Base-by-base conservation (phyloP, 2,888 invertebrate genomes). In the Leptarthrus brevirostris region DNA sequence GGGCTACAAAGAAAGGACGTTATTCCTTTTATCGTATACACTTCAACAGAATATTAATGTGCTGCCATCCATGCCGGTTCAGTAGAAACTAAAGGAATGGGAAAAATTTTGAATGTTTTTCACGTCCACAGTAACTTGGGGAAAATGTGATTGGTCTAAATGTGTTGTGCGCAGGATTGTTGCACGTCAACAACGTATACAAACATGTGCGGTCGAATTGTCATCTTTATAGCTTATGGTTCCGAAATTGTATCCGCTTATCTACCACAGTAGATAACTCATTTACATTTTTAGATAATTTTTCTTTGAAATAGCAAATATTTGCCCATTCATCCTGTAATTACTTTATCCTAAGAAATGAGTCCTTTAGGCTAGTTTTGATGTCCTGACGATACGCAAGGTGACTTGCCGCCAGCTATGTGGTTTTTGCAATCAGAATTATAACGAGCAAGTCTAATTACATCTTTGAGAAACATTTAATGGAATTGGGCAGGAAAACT, bases 241-340 rank as follows among this genome's bases (percentile, higher is more conserved):
- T 12, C 47, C 16, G 12, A 47, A 30, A 53, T n/a, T 53, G 20
- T 8, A 53, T 20, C 30, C n/a, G 47, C 16, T 47, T 47, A 47
- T 47, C 16, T 30, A 53, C 53, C 36, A 10, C 6, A 10, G 61
- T 64, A 40, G 20, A 61, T 40, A 40, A 61, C 49, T 66, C 22
- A 49, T 66, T 66, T 49, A 47, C 26, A 66, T 66, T 66, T 66
- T 56, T 66, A n/a, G 66, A 49, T 47, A 49, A 66, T 49, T 47
- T 66, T 18, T 49, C 66, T 49, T 20, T 36, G 22, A 40, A 61
- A 61, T 47, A 66, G 49, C 47, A 66, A 66, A 66, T 66, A 66
- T 66, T 66, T 66, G 49, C 16, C 12, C 47, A 66, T 66, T 66
- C 66, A 66, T 49, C 40, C 18, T 10, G 16, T 26, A 66, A 66